A percentile compares a stretch with the other conserved stretches of the same genome.
Conservation (phyloP, 1,140 invertebrate genomes). For the Pseudomyrmex gracilis region DNA sequence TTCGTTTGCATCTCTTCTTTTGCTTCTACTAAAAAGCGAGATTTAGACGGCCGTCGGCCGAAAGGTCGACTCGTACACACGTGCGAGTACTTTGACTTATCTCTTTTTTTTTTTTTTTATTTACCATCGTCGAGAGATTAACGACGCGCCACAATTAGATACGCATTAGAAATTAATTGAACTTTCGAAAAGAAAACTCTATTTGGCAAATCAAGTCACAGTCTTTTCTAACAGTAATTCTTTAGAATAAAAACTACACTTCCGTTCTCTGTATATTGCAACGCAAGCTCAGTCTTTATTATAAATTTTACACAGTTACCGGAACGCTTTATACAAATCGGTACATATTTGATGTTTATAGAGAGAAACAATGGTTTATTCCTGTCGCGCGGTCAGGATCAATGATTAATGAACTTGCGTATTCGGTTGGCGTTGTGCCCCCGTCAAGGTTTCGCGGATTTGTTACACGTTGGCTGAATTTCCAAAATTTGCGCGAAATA, state of each 20-base stretch:
- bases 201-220: too few species aligned
- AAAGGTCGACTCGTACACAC: conserved; percentile 25
- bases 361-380: conserved; percentile 23
- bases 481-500: conserved; percentile 55
- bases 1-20: not conserved
- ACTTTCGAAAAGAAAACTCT: not conserved
- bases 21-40: not conserved
- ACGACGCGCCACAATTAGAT: not conserved
- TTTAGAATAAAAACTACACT: not conserved
- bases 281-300: not conserved
- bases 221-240: not conserved
- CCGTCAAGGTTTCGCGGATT: conserved; percentile 65
- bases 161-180: conserved; percentile 19
- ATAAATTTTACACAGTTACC: not conserved
- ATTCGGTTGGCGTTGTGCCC: conserved; percentile 61
- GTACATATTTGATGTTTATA: not conserved
- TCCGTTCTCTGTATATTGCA: not conserved
- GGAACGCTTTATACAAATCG: not conserved
- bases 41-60: not conserved
- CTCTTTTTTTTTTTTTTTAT: not conserved
- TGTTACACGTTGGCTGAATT: conserved; percentile 69
- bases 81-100: conserved; percentile 15
- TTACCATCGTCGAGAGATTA: not conserved
- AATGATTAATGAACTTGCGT: conserved; percentile 62
- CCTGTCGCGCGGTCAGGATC: conserved; percentile 46